Evolutionary conservation across 1,140 invertebrate species (phyloP), one percentile per base, ranked within the genome.

Genomic region (Cyphomyrmex costatus): DNA sequence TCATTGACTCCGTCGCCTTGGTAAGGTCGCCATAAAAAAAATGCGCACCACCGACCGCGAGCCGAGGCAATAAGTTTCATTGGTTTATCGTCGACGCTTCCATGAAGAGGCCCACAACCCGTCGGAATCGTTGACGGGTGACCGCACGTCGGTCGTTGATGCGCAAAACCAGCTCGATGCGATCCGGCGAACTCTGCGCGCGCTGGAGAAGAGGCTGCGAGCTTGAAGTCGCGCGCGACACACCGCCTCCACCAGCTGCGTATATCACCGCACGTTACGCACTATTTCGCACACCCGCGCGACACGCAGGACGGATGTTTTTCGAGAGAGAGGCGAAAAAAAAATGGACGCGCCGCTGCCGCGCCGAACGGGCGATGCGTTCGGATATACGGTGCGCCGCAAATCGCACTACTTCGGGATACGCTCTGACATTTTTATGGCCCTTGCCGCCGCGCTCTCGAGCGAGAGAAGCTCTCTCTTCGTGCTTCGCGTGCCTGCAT

Each of bases 31-130:
- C 51, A 78, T 56, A 63, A 86, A 91, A 91, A 49, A 84, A 86
- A 88, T 91, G n/a, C 86, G 65, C 80, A 36, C 90, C 86, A 82
- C 79, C 90, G 68, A 90, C 89, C 86, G 89, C 89, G 88, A 90
- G 70, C 61, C 70, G 77, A 84, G 77, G 93, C 91, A 92, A 92
- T 93, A 94, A 93, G 90, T 93, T 93, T 86, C 89, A 88, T 85
- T 88, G 89, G 88, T 94, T 94, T 94, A 94, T 94, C 90, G 93
- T 42, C 88, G 89, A 79, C 68, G 86, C 63, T 92, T 89, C 89
- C 88, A 89, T 88, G 90, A 91, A 91, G 63, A 53, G 87, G 63
- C 82, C 82, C 78, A 83, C 68, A 77, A 84, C n/a, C n/a, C 78
- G 76, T 82, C 56, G 76, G 76, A 89, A 87, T 79, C 74, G 61